Conservation (phyloP, 1,140 invertebrate genomes). For the Macrobrachium nipponense region DNA sequence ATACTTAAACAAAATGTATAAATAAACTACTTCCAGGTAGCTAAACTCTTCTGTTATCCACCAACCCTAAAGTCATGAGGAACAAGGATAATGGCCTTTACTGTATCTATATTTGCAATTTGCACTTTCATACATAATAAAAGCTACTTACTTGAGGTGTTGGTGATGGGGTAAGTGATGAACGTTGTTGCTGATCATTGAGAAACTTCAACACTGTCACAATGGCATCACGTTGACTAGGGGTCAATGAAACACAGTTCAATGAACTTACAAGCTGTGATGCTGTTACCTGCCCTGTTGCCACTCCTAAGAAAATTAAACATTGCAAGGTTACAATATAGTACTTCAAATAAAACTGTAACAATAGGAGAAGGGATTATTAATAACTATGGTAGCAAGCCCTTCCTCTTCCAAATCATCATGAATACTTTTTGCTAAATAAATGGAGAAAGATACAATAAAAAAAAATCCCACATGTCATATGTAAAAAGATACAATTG, state of each 20-base stretch:
- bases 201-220: slow-evolving; percentile 58
- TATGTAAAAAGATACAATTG: too few relatives aligned
- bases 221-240: slow-evolving; percentile 55
- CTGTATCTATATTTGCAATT: too few relatives aligned
- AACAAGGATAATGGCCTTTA: too few relatives aligned
- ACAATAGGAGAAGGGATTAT: background rate
- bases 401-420: too few relatives aligned
- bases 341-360: background rate
- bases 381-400: too few relatives aligned
- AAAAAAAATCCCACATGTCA: too few relatives aligned
- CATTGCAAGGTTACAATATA: background rate
- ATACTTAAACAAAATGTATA: too few relatives aligned
- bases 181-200: slow-evolving; percentile 50
- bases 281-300: slow-evolving; percentile 58
- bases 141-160: slow-evolving; percentile 56
- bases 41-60: too few relatives aligned
- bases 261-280: slow-evolving; percentile 53
- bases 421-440: too few relatives aligned
- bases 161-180: slow-evolving; percentile 60
- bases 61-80: too few relatives aligned
- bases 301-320: slow-evolving; percentile 40
- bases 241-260: slow-evolving; percentile 42
- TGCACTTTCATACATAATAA: background rate
- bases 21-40: too few relatives aligned
- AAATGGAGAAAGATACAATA: too few relatives aligned